Base-by-base conservation (phyloP, 2,797 vertebrate genomes). In the Pseudocheirus occidentalis region DNA sequence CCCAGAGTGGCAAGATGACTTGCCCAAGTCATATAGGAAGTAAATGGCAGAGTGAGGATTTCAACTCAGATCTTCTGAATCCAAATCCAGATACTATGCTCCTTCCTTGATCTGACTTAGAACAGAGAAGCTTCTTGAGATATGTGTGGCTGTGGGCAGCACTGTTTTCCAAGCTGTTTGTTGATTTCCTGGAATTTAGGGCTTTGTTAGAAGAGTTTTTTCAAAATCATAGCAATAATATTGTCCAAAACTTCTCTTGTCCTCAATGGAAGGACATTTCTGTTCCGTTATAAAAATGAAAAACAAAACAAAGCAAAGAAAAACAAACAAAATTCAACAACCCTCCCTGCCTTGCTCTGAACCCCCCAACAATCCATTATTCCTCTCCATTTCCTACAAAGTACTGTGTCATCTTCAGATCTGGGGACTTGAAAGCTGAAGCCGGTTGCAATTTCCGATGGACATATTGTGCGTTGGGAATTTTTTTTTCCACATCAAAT, bases 401-500 rank as follows among this genome's bases (percentile, higher is more conserved):
- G 94, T 18, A 0, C 94, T 94, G 57, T 95, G 96, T 94, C 96
- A 94, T 97, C 96, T 95, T 97, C 94, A 96, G 97, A 97, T 96
- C 97, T 97, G 94, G 95, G 54, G 55, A 96, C 96, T 96, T 96
- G 95, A 97, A 97, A 97, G 95, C 96, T 96, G 50, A 96, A 94
- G 94, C 96, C n/a, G 93, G 96, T 97, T 89, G 29, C 96, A 91
- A 97, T 98, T 97, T 97, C 97, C 94, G 73, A 96, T 1, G 96
- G 93, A 96, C 95, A 93, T 94, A 92, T 96, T 87, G 93, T 97
- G 92, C 52, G 0, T 95, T 97, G 92, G 96, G 96, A 97, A 97
- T 97, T 96, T 97, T 87, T 55, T 97, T 97, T 97, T 98, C 96
- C 97, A 97, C 97, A 93, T 97, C 95, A 96, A 97, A 98, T 98